Percentiles rank a stretch among this genome's conserved stretches.
These are phyloP conservation scores for Aphelinus atriplicis DNA, from an alignment of 1,140 invertebrate species.

Conservation along the genomic window DNA sequence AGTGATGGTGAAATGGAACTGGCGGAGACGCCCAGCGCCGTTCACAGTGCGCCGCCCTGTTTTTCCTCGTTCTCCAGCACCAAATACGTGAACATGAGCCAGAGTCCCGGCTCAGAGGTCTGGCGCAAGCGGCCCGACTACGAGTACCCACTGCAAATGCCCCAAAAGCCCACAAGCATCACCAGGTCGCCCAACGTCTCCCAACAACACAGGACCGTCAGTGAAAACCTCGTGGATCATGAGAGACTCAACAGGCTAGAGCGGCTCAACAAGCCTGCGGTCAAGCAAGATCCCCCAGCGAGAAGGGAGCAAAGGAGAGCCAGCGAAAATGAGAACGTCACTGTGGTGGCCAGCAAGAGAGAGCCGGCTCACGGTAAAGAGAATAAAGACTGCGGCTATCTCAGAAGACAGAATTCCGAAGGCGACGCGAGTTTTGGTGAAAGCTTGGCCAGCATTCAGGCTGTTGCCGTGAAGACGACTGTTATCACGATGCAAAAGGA, in stretches of 20 bases:
- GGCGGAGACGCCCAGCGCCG: slow-evolving; percentile 56
- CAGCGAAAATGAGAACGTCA: slow-evolving; percentile 53
- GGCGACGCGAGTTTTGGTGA: slow-evolving; percentile 52
- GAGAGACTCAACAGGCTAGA: slow-evolving; percentile 55
- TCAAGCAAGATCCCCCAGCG: slow-evolving; percentile 43
- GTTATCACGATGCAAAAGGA: slow-evolving; percentile 41
- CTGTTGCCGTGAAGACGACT: not conserved
- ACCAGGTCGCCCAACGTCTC: slow-evolving; percentile 58
- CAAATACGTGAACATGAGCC: slow-evolving; percentile 48
- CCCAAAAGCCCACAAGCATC: slow-evolving; percentile 55
- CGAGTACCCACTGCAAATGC: slow-evolving; percentile 46
- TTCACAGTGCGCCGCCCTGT: slow-evolving; percentile 60
- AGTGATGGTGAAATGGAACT: slow-evolving; percentile 68
- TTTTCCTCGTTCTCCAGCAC: slow-evolving; percentile 49
- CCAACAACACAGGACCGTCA: slow-evolving; percentile 55
- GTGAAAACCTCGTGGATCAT: slow-evolving; percentile 57
- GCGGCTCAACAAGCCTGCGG: slow-evolving; percentile 51
- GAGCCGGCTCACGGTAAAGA: slow-evolving; percentile 49
- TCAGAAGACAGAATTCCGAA: slow-evolving; percentile 61
- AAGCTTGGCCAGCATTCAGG: not conserved
- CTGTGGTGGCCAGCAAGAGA: slow-evolving; percentile 40
- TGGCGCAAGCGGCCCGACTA: slow-evolving; percentile 56
- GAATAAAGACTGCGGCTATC: slow-evolving; percentile 51
- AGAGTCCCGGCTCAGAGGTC: slow-evolving; percentile 57
- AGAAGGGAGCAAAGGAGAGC: slow-evolving; percentile 54